Conservation (phyloP, 2,888 invertebrate species). For the Drosophila ezoana region DNA sequence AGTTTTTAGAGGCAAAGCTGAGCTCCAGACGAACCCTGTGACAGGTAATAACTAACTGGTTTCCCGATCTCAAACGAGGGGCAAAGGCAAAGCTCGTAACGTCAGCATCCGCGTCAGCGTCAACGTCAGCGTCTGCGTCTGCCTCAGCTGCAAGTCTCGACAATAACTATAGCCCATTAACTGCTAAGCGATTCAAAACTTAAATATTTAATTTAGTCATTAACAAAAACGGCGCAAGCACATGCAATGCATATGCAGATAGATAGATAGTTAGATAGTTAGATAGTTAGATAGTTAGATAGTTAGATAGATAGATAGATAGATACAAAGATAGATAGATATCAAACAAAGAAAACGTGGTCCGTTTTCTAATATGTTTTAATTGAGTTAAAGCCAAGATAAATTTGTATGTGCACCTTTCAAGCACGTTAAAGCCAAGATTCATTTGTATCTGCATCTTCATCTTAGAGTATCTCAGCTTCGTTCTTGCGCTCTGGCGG, state of each 20-base stretch:
- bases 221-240: conserved; percentile 15
- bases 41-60: conserved; percentile 48
- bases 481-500: not conserved
- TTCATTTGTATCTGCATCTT: not conserved
- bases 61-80: conserved; percentile 24
- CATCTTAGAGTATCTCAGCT: conserved; percentile 12
- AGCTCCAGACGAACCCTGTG: conserved; percentile 21
- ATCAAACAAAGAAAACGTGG: too few relatives aligned
- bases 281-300: too few relatives aligned
- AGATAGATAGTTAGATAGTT: not conserved
- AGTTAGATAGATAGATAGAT: too few relatives aligned
- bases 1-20: conserved; percentile 9
- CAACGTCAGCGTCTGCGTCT: not conserved
- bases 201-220: conserved; percentile 11
- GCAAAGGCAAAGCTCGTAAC: conserved; percentile 7
- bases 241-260: conserved; percentile 6
- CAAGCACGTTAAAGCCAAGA: too few relatives aligned
- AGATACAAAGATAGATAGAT: too few relatives aligned
- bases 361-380: too few relatives aligned
- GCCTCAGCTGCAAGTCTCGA: conserved; percentile 26
- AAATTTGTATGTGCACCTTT: too few relatives aligned
- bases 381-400: too few relatives aligned
- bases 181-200: conserved; percentile 14
- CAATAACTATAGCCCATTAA: conserved; percentile 26
- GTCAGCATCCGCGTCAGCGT: conserved; percentile 5